Conservation (phyloP, 2,113 vertebrate genomes). For the Gavialis gangeticus region DNA sequence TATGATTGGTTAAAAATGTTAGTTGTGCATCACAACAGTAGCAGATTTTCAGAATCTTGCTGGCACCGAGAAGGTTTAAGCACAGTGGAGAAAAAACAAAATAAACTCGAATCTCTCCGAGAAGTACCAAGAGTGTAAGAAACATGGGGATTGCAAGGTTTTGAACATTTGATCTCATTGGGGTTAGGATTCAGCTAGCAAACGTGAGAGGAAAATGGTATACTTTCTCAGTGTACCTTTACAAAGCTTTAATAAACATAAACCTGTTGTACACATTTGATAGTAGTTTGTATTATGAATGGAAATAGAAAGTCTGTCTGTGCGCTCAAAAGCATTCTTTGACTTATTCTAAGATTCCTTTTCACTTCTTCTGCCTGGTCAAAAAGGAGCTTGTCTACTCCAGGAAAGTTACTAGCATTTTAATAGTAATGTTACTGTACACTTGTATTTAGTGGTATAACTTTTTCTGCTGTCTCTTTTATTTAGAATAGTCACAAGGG, state of each 20-base stretch:
- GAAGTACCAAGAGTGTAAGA: neutral
- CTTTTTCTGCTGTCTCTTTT: neutral
- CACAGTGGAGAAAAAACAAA: neutral
- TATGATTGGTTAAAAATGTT: neutral
- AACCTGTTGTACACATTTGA: accelerated
- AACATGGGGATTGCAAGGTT: accelerated
- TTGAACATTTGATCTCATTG: neutral
- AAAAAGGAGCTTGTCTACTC: neutral
- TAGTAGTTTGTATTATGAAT: accelerated
- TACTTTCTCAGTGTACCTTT: accelerated
- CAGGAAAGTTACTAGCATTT: neutral
- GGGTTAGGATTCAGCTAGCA: neutral
- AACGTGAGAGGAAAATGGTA: accelerated
- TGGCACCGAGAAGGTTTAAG: neutral
- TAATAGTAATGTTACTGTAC: neutral
- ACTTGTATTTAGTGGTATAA: neutral
- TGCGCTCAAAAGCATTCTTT: neutral
- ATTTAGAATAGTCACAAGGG: neutral
- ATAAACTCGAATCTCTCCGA: neutral
- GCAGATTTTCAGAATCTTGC: neutral
- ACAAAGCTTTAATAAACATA: neutral
- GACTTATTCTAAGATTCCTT: neutral
- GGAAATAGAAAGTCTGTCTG: neutral
- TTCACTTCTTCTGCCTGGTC: accelerated
- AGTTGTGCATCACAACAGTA: too few relatives aligned